phyloP scores from a whole-genome alignment of 1,140 invertebrate species.

The Akabosia matsudoensis region DNA sequence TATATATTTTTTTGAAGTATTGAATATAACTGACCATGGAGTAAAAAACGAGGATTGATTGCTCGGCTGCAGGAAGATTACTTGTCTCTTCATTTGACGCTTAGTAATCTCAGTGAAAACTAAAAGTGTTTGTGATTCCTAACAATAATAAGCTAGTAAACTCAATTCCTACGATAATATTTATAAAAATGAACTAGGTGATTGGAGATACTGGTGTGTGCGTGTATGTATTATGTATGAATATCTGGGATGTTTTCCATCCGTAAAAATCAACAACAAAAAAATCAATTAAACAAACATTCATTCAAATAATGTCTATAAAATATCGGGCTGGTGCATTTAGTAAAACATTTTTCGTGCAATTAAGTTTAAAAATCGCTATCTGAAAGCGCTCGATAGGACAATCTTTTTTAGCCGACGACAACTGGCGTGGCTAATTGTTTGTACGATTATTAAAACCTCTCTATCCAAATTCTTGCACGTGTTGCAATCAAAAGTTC shows the following conservation, averaged over 20 bases:
- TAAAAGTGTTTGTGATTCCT: too few species aligned
- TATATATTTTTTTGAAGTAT: background rate
- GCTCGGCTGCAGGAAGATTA: background rate
- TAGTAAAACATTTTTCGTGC: too few species aligned
- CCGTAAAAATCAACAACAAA: background rate
- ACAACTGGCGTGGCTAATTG: background rate
- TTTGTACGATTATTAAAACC: background rate
- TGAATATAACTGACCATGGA: background rate
- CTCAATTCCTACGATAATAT: background rate
- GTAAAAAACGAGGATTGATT: background rate
- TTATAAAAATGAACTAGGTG: background rate
- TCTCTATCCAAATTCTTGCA: too few species aligned
- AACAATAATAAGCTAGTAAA: background rate
- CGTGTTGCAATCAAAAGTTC: background rate
- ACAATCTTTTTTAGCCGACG: background rate
- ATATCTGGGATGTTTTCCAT: background rate
- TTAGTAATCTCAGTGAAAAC: too few species aligned
- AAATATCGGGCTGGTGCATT: too few species aligned
- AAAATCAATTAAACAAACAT: background rate
- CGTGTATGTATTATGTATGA: too few species aligned
- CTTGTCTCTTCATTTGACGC: too few species aligned
- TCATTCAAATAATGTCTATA: too few species aligned
- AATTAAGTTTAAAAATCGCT: too few species aligned
- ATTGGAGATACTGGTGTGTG: conserved; percentile 13
- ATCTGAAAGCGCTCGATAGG: too few species aligned